A percentile compares a stretch with the other conserved stretches of the same genome.
Evolutionary conservation across 1,140 invertebrate species (phyloP).

Genomic region (Heterodera schachtii): DNA sequence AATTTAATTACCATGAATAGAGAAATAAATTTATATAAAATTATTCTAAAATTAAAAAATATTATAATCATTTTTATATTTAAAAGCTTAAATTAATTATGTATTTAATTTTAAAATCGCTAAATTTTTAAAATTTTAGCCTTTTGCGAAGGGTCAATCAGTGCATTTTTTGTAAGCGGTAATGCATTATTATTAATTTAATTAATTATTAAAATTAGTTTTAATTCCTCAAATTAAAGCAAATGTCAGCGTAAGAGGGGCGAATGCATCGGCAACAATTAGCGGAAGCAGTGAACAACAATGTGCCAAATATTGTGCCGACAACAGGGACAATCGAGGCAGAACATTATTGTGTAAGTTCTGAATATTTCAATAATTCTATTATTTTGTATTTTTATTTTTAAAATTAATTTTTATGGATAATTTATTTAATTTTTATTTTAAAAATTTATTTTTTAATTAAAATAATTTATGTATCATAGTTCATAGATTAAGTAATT

Average conservation of each 20-base stretch:
- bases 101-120: too few relatives aligned
- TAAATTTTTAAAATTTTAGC: slow-evolving; percentile 40
- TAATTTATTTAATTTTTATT: too few relatives aligned
- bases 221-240: slow-evolving; percentile 19
- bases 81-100: too few relatives aligned
- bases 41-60: too few relatives aligned
- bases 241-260: slow-evolving; percentile 29
- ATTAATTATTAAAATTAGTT: neutral
- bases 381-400: neutral
- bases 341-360: slow-evolving; percentile 13
- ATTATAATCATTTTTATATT: too few relatives aligned
- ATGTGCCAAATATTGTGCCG: slow-evolving; percentile 39
- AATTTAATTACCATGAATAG: too few relatives aligned
- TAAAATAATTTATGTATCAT: too few relatives aligned
- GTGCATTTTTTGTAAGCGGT: slow-evolving; percentile 38
- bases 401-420: neutral
- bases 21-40: too few relatives aligned
- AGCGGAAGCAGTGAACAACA: slow-evolving; percentile 41
- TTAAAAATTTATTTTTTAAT: too few relatives aligned
- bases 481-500: too few relatives aligned
- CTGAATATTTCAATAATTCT: neutral
- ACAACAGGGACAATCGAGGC: slow-evolving; percentile 39
- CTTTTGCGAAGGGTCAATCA: slow-evolving; percentile 43
- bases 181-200: slow-evolving; percentile 6
- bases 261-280: slow-evolving; percentile 31